Evolutionary conservation across 2,888 invertebrate species (phyloP), one percentile per base, ranked within the genome.

Genomic region (Torymus tubicola): DNA sequence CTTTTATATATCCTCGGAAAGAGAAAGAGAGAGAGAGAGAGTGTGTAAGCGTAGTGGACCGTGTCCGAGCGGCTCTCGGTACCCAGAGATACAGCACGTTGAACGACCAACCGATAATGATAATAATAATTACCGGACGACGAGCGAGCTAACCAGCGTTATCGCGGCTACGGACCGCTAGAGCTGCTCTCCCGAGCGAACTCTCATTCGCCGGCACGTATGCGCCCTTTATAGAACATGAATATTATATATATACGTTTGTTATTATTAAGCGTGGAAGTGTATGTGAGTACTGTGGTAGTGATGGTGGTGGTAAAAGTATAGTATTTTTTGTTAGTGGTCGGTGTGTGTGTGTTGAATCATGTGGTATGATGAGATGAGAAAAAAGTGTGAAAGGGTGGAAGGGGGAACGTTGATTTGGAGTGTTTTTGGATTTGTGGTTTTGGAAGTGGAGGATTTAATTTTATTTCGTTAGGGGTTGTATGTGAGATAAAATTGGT

Each of bases 51-150:
- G 31, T 31, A 21, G 14, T n/a, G 55, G 24, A n/a, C 61, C 21
- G 55, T 8, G 42, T 16, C 31, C 42, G 53, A 64, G 18, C 58
- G 60, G 67, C 74, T 74, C 78, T 67, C 78, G 31, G 24, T 21
- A 21, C 81, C 81, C 85, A 61, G 87, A 88, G 90, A 90, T 90
- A 90, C 90, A 89, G 90, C 90, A 90, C 90, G 90, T 90, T 85
- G 86, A 78, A 85, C 86, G 84, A 85, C 82, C 84, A 50, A 31
- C 31, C 57, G 52, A 64, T 78, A 65, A 81, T 81, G 78, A 81
- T 73, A 69, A 70, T 81, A 78, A 78, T 78, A 78, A 81, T 81
- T 75, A 78, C 71, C 50, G 13, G 61, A 71, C 63, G 68, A n/a
- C 63, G 68, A n/a, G 31, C 31, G 31, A 5, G 31, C 57, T 57